Base-by-base conservation (phyloP, 2,797 vertebrate genomes). In the Danio choprae region DNA sequence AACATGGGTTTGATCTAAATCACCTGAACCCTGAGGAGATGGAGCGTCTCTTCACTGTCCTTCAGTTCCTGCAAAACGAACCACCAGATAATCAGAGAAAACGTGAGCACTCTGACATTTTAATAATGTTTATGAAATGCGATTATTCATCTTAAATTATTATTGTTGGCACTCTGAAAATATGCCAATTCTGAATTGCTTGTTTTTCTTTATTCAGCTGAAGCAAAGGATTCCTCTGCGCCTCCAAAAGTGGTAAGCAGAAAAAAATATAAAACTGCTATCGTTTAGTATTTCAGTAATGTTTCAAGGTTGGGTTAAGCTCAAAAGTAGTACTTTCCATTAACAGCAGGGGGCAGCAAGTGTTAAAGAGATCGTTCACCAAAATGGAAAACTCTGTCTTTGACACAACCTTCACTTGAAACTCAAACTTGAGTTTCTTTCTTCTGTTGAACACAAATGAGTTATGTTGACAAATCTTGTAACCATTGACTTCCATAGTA, bases 11-110 rank as follows among this genome's bases (percentile, higher is more conserved):
- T n/a, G 93, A 94, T 46, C 68, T 96, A 60, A 93, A 91, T 2
- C 94, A 97, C 53, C 75, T 97, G 87, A 93, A 91, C 59, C 92
- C 93, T 0, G 92, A 92, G 77, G 95, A 96, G 87, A 92, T 94
- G 43, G 92, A 92, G 68, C 90, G 91, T 50, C 91, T 96, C 63
- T 93, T 93, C 0, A 75, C 89, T 1, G 88, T 95, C 16, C 91
- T 97, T 69, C 95, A 94, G 86, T 89, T 96, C 80, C 92, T 96
- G 76, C 95, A 94, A 87, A 87, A 88, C 38, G 90, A 93, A 60
- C 82, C 71, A 36, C 16, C 74, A 36, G 70, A 64, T 51, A 56
- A 64, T 55, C 79, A 71, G 36, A 76, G 16, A 62, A 77, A 44
- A 44, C 44, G 76, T 86, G 41, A 81, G 43, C 4, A 38, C 51